These are phyloP conservation scores for Neoaliturus tenellus DNA, from an alignment of 2,888 invertebrate genomes.

Conservation along the genomic window DNA sequence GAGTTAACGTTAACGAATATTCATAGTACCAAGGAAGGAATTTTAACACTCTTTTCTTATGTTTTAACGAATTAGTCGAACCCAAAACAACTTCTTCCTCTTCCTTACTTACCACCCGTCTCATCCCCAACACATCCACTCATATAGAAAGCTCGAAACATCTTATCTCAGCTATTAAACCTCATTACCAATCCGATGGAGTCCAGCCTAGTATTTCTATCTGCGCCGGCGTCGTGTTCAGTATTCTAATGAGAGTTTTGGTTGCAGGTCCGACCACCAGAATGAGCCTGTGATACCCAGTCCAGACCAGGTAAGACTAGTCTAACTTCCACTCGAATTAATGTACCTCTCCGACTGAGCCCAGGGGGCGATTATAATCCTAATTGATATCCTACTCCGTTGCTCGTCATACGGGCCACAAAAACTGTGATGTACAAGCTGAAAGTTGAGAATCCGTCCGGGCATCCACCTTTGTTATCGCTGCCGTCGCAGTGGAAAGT, in stretches of 20 bases:
- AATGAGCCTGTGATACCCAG: background rate
- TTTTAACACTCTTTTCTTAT: too few relatives aligned
- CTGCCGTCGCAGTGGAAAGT: background rate
- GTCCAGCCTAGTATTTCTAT: background rate
- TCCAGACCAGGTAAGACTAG: background rate
- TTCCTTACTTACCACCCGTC: too few relatives aligned
- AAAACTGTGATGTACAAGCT: constrained; percentile 10
- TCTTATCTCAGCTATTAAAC: background rate
- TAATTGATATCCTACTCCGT: constrained; percentile 7
- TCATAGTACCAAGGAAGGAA: too few relatives aligned
- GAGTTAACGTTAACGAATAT: too few relatives aligned
- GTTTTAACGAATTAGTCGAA: too few relatives aligned
- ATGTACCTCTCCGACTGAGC: background rate
- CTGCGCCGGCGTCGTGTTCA: background rate
- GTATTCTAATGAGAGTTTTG: background rate
- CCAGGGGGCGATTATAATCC: background rate
- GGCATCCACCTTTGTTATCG: background rate
- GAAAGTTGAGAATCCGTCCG: constrained; percentile 8
- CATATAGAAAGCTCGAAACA: too few relatives aligned
- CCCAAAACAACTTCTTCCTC: too few relatives aligned
- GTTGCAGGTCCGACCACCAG: background rate
- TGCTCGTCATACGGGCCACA: background rate
- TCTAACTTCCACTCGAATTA: too few relatives aligned
- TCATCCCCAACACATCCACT: too few relatives aligned
- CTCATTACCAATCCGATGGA: background rate